Base-by-base conservation (phyloP, 2,113 vertebrate species). In the Poeciliopsis turrubarensis region DNA sequence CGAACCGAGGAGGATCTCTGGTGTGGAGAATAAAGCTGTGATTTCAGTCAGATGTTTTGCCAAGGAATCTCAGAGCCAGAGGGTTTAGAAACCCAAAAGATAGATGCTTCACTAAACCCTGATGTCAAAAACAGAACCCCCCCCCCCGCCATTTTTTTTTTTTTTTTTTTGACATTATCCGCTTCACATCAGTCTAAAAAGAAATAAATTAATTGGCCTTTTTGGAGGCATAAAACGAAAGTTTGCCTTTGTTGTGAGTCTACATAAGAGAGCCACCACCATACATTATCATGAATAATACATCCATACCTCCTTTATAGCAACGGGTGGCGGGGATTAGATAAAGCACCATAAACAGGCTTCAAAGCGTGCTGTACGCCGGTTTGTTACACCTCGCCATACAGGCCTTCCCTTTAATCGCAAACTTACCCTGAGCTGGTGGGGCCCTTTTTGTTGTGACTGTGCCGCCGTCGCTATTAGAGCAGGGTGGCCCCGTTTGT, bases 211-310 rank as follows among this genome's bases (percentile, higher is more conserved):
- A 94, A 93, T 93, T 93, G 92, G 87, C 86, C 75, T 47, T 92
- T 29, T 92, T 93, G 87, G 68, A 83, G 83, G 82, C 77, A 85
- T 75, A 88, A 89, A 91, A 89, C 86, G 80, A 91, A 92, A 88
- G 81, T 90, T 91, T 86, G 67, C 84, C 89, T 92, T 93, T 93
- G 91, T 92, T 92, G 83, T 91, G 86, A 89, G 93, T 93, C 91
- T 93, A 85, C 91, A 93, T 92, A 92, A 80, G 86, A 80, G 88
- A 91, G 86, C 89, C 82, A 80, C 75, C 75, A 78, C 88, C 90
- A 93, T 93, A 92, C 88, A 91, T 93, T 93, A 93, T 89, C 85
- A 93, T 94, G 91, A 93, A 94, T 94, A 93, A 94, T 93, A 91
- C 89, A 93, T 92, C 86, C 87, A 87, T 91, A 89, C 90, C 89